Conservation (phyloP, 2,888 invertebrate species). For the Pristionchus japonicus region DNA sequence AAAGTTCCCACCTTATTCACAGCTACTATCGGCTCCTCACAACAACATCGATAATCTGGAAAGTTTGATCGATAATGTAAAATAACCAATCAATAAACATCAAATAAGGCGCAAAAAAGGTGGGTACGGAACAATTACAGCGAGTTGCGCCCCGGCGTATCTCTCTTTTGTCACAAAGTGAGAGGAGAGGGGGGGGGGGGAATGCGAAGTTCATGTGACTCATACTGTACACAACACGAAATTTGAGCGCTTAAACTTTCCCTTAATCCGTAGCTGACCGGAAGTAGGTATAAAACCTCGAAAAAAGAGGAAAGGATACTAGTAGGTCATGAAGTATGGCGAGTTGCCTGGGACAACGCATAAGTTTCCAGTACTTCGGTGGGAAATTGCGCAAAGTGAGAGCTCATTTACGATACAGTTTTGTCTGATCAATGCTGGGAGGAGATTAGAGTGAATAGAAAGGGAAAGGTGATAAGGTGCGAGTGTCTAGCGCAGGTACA, state of each 20-base stretch:
- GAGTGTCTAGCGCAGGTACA: background rate
- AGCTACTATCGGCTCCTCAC: background rate
- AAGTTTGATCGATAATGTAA: background rate
- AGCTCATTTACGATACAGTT: conserved; percentile 6
- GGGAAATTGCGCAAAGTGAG: background rate
- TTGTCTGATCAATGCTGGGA: background rate
- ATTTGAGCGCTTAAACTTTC: background rate
- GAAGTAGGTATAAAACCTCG: background rate
- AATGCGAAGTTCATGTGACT: conserved; percentile 16
- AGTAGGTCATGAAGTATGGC: background rate
- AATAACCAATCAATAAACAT: background rate
- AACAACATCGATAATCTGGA: conserved; percentile 9
- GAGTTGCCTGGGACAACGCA: background rate
- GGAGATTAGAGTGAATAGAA: background rate
- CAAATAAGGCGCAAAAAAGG: background rate
- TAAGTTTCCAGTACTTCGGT: background rate
- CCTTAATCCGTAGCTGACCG: background rate
- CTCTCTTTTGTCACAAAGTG: conserved; percentile 8
- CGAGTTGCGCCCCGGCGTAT: background rate
- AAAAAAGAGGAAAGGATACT: background rate
- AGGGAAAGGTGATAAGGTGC: conserved; percentile 10
- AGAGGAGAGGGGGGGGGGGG: background rate
- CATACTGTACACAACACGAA: conserved; percentile 2
- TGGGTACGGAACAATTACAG: conserved; percentile 2
- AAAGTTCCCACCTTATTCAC: background rate